Conservation (phyloP, 2,797 vertebrate genomes). For the Enteromius paludinosus region DNA sequence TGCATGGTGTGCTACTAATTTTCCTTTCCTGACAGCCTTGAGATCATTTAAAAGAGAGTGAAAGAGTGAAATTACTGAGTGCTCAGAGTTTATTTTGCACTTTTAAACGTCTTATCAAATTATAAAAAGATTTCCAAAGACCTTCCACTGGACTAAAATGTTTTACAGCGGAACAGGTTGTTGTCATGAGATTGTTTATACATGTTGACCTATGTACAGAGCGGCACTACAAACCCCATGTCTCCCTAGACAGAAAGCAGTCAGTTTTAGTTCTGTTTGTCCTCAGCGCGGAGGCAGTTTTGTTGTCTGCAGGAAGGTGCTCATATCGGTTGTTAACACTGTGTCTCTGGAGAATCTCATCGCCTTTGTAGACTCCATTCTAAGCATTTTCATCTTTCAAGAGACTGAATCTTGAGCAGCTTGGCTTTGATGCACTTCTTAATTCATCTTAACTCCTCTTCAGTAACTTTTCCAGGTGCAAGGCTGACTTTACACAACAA, state of each 20-base stretch:
- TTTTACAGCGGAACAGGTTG: neutral
- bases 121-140: neutral
- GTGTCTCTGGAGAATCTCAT: constrained; percentile 57
- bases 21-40: neutral
- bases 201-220: constrained; percentile 2
- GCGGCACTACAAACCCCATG: neutral
- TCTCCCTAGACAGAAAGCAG: constrained; percentile 33
- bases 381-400: constrained; percentile 14
- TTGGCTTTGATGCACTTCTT: constrained; percentile 32
- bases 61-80: neutral
- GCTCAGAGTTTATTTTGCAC: neutral
- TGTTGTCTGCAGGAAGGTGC: constrained; percentile 44
- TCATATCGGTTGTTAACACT: constrained; percentile 48
- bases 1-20: neutral
- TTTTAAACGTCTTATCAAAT: neutral
- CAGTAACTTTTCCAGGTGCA: neutral
- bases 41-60: neutral
- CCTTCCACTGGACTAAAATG: neutral
- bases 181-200: neutral
- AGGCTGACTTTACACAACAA: neutral
- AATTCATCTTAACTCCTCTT: neutral
- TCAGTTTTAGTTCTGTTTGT: constrained; percentile 50
- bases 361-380: neutral
- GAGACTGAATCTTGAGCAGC: constrained; percentile 36
- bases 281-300: constrained; percentile 32